Base-by-base conservation (phyloP, 2,888 invertebrate species). In the Ennomos fuscantarius region DNA sequence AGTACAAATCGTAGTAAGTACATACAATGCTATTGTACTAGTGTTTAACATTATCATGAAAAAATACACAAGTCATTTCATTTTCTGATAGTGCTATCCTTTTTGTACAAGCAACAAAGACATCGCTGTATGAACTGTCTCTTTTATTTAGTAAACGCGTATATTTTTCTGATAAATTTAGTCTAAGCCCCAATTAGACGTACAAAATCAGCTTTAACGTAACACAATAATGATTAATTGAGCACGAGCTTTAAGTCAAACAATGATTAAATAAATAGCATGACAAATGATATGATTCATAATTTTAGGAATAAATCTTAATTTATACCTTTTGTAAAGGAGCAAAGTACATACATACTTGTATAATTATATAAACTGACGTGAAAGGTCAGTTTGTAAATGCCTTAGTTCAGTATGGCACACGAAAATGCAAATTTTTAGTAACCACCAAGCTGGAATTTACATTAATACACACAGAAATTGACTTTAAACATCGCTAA, bases 1-100 rank as follows among this genome's bases (percentile, higher is more conserved):
- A 83, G 73, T 84, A 84, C 79, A 82, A 78, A 76, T 76, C 74
- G 72, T 76, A 73, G 68, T 58, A 59, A 45, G 71, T 78, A 78
- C 69, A 63, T 72, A 75, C 69, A 70, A 68, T 68, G 63, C 66
- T 77, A 73, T 72, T 74, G 71, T 62, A 68, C 65, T 73, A 71
- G 57, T 73, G 64, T 74, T 44, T 45, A 34, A 46, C 12, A 45
- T 36, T 32, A 8, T 15, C 24, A 43, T 44, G 41, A 47, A 49
- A 55, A 51, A 12, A 48, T 32, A 13, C 24, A 24, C 24, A 6
- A 24, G 24, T 24, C 24, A 24, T 24, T 24, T 24, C 24, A 24
- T 0, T 35, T 35, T 35, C n/a, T 10, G 35, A 35, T 35, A 10
- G 35, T 35, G 35, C 12, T 37, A 9, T 42, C 31, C 34, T 31